phyloP scores from a whole-genome alignment of 2,888 invertebrate genomes.

The Aquatica leii region DNA sequence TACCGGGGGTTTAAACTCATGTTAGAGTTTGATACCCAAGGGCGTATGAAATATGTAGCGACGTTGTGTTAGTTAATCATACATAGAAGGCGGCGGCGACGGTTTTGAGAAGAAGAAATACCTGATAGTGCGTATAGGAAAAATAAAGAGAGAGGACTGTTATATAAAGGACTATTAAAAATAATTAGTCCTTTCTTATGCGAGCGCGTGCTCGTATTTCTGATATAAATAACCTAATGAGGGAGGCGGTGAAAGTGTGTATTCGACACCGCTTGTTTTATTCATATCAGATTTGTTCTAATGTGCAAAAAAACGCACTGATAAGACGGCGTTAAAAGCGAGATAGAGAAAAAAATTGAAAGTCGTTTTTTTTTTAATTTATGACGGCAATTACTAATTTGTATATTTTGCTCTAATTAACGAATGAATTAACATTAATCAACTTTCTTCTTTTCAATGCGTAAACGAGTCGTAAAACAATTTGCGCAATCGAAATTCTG shows the following conservation, averaged over 20 bases:
- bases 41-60: conserved; percentile 36
- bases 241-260: conserved; percentile 49
- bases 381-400: no score
- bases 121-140: conserved; percentile 14
- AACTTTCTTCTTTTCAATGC: no score
- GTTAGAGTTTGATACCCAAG: conserved; percentile 14
- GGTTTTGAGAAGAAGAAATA: conserved; percentile 17
- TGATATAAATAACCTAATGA: conserved; percentile 52
- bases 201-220: conserved; percentile 55
- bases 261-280: conserved; percentile 40
- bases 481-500: no score
- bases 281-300: conserved; percentile 36
- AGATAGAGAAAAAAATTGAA: no score
- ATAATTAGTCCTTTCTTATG: conserved; percentile 57
- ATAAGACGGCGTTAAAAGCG: not conserved
- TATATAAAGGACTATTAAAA: conserved; percentile 57
- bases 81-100: conserved; percentile 30
- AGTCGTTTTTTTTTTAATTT: no score
- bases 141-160: conserved; percentile 39
- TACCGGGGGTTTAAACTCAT: not conserved
- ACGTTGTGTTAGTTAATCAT: conserved; percentile 26
- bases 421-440: no score
- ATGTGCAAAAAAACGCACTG: conserved; percentile 25
- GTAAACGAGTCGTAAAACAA: no score
- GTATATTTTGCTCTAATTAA: no score